Conservation (phyloP, 1,140 invertebrate species). For the Meloidogyne exigua region DNA sequence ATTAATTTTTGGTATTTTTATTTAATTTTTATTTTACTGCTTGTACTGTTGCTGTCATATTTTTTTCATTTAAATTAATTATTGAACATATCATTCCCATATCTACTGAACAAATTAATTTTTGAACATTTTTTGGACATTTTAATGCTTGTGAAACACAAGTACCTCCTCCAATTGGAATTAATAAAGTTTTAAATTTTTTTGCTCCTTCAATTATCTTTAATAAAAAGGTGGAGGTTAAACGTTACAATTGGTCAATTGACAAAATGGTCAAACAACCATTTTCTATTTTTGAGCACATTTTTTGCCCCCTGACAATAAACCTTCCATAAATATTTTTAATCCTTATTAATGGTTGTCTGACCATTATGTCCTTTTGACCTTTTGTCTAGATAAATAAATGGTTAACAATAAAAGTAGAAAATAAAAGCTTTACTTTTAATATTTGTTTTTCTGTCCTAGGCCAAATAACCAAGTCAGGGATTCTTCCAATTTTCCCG, state of each 20-base stretch:
- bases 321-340: no score
- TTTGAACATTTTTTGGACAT: slow-evolving; percentile 77
- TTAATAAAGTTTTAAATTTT: slow-evolving; percentile 77
- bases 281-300: no score
- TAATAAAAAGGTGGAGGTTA: slow-evolving; percentile 67
- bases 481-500: slow-evolving; percentile 78
- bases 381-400: no score
- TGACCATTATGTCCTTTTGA: no score
- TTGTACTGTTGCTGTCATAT: slow-evolving; percentile 74
- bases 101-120: slow-evolving; percentile 85
- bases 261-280: no score
- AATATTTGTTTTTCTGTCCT: slow-evolving; percentile 46
- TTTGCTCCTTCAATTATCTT: slow-evolving; percentile 78
- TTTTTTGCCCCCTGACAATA: no score
- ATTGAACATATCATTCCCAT: slow-evolving; percentile 89
- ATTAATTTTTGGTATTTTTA: background rate
- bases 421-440: slow-evolving; percentile 65
- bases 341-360: no score
- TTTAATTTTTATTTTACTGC: slow-evolving; percentile 28
- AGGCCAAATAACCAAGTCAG: slow-evolving; percentile 90
- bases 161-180: slow-evolving; percentile 92
- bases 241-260: no score
- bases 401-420: no score
- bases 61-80: slow-evolving; percentile 87
- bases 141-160: slow-evolving; percentile 86